phyloP scores from a whole-genome alignment of 2,113 vertebrate species.

The Mesocricetus auratus region DNA sequence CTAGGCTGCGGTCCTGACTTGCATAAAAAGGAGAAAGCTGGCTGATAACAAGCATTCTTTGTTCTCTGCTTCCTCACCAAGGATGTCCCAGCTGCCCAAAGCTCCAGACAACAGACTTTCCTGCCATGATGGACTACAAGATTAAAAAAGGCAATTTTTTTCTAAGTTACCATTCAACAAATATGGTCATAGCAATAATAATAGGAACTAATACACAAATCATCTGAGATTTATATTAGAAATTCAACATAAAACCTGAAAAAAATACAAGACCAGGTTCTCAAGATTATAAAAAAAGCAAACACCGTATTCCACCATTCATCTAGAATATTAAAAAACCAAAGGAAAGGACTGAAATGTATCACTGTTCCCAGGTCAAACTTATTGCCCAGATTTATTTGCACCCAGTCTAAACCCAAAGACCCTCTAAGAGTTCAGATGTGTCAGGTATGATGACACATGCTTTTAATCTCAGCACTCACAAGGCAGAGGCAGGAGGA shows the following conservation, averaged over 20 bases:
- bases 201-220: background rate
- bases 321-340: background rate
- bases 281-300: background rate
- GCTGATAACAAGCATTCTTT: background rate
- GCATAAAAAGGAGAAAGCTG: background rate
- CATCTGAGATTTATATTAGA: constrained; percentile 50
- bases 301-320: background rate
- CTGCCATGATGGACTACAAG: background rate
- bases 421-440: background rate
- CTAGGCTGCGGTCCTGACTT: too few relatives aligned
- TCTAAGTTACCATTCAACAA: background rate
- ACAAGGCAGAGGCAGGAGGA: background rate
- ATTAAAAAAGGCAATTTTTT: background rate
- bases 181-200: too few relatives aligned
- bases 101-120: too few relatives aligned
- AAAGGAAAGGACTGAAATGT: background rate
- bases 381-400: background rate
- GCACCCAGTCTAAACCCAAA: background rate
- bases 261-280: background rate
- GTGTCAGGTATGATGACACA: background rate
- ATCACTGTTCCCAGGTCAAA: background rate
- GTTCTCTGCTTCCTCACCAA: background rate
- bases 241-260: constrained; percentile 38
- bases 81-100: background rate
- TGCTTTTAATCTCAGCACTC: background rate